Conservation (phyloP, 2,888 invertebrate genomes). For the Cosmia trapezina region DNA sequence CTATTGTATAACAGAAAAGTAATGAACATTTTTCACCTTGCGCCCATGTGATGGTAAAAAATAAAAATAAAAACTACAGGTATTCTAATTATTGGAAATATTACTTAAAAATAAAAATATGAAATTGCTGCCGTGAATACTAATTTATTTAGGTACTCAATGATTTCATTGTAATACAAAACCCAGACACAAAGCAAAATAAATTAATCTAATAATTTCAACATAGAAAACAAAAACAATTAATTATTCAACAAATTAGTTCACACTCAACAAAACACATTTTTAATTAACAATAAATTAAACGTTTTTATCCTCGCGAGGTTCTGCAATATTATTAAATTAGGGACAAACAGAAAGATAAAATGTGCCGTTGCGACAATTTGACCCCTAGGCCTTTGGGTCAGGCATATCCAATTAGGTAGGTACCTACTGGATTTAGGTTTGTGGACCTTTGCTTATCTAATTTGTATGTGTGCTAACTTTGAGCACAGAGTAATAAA, state of each 20-base stretch:
- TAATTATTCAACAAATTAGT: conserved; percentile 33
- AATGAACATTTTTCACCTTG: no score
- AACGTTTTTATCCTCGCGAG: conserved; percentile 39
- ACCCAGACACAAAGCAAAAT: conserved; percentile 19
- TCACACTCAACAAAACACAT: conserved; percentile 43
- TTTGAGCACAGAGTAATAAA: background rate
- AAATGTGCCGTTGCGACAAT: conserved; percentile 53
- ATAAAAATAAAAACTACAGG: no score
- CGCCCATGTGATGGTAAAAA: no score
- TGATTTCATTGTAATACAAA: background rate
- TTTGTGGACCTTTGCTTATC: conserved; percentile 62
- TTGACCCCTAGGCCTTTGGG: conserved; percentile 37
- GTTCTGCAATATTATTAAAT: conserved; percentile 50
- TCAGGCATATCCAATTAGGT: conserved; percentile 62
- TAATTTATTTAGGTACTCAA: background rate
- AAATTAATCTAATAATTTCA: conserved; percentile 13
- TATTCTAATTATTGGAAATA: no score
- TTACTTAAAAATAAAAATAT: background rate
- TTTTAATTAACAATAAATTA: conserved; percentile 58
- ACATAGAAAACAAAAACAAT: conserved; percentile 36
- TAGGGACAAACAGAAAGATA: conserved; percentile 48
- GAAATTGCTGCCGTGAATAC: background rate
- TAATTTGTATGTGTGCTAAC: conserved; percentile 44
- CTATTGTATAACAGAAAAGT: no score
- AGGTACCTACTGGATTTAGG: conserved; percentile 56